Base-by-base conservation (phyloP, 2,113 vertebrate genomes). In the Lagopus leucura region DNA sequence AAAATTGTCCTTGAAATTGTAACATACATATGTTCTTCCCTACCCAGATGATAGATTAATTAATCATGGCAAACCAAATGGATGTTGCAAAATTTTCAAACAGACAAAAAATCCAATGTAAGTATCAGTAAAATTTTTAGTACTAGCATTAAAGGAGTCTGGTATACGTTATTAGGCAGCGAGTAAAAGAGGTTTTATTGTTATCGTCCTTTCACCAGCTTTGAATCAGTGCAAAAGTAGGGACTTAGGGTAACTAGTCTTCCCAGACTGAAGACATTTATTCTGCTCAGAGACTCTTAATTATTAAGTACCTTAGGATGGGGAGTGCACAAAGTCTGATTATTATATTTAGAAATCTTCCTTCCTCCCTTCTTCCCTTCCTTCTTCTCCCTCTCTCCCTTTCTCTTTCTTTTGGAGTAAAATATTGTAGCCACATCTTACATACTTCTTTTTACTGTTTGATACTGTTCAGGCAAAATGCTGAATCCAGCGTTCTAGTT, bases 1-100 rank as follows among this genome's bases (percentile, higher is more conserved):
- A 78, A 95, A 96, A 79, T 86, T 97, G 66, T 90, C 82, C 90
- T 97, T 97, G 93, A 97, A 95, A 95, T 95, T 82, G 42, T 93
- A 71, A 63, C 83, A 64, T 52, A 40, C 66, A 94, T 42, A 40
- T 16, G 2, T 89, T 97, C 71, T 85, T 95, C 72, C 73, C 93
- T 93, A 95, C 42, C n/a, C 69, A 88, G 43, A 36, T 93, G 91
- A 95, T 36, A 3, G 66, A 81, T 96, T 96, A 97, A 95, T 97
- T 97, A 97, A 95, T 94, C 88, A 91, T 47, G 50, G 73, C 52
- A 96, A 66, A 38, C 19, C 27, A 78, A 96, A 7, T 64, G 57
- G 36, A 88, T 82, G 64, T 87, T 69, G 57, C 28, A 67, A 71
- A 13, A 57, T 61, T 96, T 95, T 92, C 74, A 95, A 84, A 75